A percentile compares a stretch with the other conserved stretches of the same genome.
Conservation (phyloP, 2,113 vertebrate species). For the Coptodon bakossiorum region DNA sequence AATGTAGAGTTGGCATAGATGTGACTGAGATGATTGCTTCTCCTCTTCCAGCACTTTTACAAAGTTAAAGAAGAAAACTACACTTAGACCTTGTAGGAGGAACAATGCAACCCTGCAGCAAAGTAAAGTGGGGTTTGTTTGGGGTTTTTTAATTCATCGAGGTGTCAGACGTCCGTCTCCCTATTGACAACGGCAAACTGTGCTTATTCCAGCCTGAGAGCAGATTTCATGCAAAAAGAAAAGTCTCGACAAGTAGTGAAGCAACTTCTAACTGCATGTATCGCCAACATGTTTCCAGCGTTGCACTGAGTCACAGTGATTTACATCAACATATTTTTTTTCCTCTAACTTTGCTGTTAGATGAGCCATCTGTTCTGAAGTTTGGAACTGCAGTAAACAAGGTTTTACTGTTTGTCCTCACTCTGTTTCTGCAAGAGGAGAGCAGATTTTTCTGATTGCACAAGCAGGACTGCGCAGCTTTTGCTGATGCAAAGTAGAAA, state of each 20-base stretch:
- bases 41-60: neutral
- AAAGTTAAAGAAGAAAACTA: neutral
- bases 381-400: conserved; percentile 13
- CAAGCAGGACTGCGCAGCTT: neutral
- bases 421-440: neutral
- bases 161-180: neutral
- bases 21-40: neutral
- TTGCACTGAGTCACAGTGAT: neutral
- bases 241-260: neutral
- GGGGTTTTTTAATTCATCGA: neutral
- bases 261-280: neutral
- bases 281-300: neutral
- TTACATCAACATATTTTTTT: neutral
- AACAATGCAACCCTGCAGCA: neutral
- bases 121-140: neutral
- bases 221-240: neutral
- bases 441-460: neutral
- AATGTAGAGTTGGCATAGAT: neutral
- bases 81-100: neutral
- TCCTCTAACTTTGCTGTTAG: neutral
- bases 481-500: neutral
- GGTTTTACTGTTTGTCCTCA: conserved; percentile 15
- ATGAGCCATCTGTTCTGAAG: conserved; percentile 10
- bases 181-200: neutral
- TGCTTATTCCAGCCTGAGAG: neutral